A percentile compares a stretch with the other conserved stretches of the same genome.
These are phyloP conservation scores for Lordiphosa collinella DNA, from an alignment of 1,140 invertebrate genomes.

Conservation along the genomic window DNA sequence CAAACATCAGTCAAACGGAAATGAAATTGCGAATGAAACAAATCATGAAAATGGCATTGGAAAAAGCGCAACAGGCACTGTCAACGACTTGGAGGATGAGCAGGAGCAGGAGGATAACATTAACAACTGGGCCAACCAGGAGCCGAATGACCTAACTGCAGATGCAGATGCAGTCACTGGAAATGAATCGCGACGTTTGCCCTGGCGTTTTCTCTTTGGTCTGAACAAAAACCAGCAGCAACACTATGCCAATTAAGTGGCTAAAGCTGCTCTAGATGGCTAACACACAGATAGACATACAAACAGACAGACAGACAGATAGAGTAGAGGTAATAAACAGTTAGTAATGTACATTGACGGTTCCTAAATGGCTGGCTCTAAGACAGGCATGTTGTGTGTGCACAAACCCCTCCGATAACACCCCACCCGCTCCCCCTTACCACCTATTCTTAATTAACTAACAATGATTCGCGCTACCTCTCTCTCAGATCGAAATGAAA, in stretches of 20 bases:
- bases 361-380: constrained; percentile 69
- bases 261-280: constrained; percentile 7
- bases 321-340: constrained; percentile 34
- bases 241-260: constrained; percentile 58
- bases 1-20: constrained; percentile 57
- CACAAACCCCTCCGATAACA: constrained; percentile 53
- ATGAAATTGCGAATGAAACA: constrained; percentile 69
- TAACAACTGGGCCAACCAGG: constrained; percentile 48
- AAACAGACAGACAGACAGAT: constrained; percentile 25
- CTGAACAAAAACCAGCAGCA: constrained; percentile 48
- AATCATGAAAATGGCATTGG: constrained; percentile 48
- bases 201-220: constrained; percentile 61
- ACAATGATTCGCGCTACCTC: constrained; percentile 66
- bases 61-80: constrained; percentile 41
- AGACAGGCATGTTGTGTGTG: constrained; percentile 71
- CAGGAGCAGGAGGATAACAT: constrained; percentile 22
- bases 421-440: neutral
- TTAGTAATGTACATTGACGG: constrained; percentile 69
- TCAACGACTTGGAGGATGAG: constrained; percentile 14
- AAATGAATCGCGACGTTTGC: constrained; percentile 33
- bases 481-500: constrained; percentile 56
- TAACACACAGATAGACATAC: constrained; percentile 15
- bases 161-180: constrained; percentile 23
- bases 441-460: constrained; percentile 8
- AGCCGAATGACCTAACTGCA: constrained; percentile 10